Evolutionary conservation across 2,113 vertebrate species (phyloP).

Genomic region (Phalacrocorax carbo): DNA sequence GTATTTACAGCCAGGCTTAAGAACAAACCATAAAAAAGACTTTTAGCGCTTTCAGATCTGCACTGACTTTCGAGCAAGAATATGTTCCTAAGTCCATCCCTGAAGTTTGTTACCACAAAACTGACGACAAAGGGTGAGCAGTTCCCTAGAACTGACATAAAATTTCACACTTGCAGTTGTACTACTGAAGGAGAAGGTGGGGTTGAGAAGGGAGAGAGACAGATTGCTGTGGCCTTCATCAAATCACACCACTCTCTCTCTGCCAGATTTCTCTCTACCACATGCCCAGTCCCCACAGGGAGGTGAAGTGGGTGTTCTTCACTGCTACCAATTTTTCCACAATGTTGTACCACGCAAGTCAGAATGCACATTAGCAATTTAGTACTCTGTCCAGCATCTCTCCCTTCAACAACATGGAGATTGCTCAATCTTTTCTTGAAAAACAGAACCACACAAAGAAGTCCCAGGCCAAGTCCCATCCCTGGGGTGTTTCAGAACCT

Average conservation of each 20-base stretch:
- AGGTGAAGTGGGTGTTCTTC: neutral
- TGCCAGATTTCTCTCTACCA: neutral
- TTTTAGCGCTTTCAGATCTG: neutral
- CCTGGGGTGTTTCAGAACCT: rapidly evolving
- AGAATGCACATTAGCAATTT: neutral
- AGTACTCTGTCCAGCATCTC: neutral
- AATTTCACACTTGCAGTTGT: neutral
- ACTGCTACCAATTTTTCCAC: neutral
- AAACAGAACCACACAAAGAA: neutral
- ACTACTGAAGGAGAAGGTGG: neutral
- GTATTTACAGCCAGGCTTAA: neutral
- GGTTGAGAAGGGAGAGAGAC: neutral
- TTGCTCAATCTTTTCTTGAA: neutral
- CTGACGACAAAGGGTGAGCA: neutral
- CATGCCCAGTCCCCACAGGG: neutral
- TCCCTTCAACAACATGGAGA: neutral
- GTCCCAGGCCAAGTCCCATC: neutral
- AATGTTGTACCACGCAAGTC: neutral
- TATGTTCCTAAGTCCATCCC: neutral
- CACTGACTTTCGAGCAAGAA: neutral
- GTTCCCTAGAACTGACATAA: neutral
- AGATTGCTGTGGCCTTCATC: neutral
- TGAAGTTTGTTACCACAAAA: neutral
- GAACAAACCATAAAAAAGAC: neutral
- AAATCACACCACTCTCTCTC: neutral